Conservation (phyloP, 2,888 invertebrate genomes). For the Melipona bicolor region DNA sequence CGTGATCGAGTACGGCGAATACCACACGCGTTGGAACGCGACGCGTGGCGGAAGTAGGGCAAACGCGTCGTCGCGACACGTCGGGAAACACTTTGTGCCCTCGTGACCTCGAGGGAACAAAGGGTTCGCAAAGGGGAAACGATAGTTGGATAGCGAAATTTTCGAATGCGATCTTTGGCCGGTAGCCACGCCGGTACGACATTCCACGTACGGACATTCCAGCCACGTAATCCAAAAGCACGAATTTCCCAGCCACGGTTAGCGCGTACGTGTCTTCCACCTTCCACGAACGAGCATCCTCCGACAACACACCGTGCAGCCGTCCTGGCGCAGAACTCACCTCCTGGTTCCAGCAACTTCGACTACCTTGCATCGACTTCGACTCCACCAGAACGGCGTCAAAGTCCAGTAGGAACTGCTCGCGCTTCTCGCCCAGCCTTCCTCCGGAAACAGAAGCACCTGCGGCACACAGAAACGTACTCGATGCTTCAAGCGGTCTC, state of each 20-base stretch:
- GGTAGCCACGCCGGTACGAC: constrained; percentile 1
- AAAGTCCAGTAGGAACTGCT: constrained; percentile 94
- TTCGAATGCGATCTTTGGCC: constrained; percentile 32
- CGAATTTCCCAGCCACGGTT: constrained; percentile 49
- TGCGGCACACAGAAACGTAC: constrained; percentile 80
- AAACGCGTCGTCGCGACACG: not conserved
- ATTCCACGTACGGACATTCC: constrained; percentile 35
- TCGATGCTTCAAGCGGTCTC: not conserved
- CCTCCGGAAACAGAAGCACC: constrained; percentile 94
- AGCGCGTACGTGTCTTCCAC: constrained; percentile 8
- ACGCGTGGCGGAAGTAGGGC: not conserved
- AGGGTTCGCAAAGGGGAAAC: constrained; percentile 22
- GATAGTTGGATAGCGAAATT: constrained; percentile 29
- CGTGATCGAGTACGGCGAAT: not conserved
- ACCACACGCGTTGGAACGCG: not conserved
- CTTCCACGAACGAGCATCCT: not conserved
- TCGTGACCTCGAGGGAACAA: constrained; percentile 4
- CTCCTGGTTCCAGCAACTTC: constrained; percentile 92
- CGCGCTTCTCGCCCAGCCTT: constrained; percentile 95
- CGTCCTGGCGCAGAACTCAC: constrained; percentile 79
- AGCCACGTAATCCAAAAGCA: constrained; percentile 54
- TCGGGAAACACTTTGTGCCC: too few species aligned
- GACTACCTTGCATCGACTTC: constrained; percentile 92
- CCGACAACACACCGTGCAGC: not conserved
- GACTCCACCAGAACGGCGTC: constrained; percentile 94